Conservation (phyloP, 2,113 vertebrate genomes). For the Edolisoma coerulescens region DNA sequence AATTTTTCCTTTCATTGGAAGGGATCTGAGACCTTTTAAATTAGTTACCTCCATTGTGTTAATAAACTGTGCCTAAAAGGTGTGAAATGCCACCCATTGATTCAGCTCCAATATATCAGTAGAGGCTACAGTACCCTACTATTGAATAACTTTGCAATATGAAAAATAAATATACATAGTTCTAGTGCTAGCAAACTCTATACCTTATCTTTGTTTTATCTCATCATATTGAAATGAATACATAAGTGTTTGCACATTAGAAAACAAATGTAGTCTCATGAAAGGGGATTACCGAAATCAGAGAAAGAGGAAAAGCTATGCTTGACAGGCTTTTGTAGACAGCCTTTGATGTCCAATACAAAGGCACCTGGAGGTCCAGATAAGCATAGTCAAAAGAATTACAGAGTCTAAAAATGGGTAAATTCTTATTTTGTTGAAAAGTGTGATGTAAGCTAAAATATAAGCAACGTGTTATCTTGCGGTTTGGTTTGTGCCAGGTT, state of each 20-base stretch:
- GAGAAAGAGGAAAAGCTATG: neutral
- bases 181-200: neutral
- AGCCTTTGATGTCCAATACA: neutral
- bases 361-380: neutral
- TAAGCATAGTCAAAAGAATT: neutral
- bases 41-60: neutral
- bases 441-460: neutral
- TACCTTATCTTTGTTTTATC: neutral
- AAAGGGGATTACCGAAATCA: neutral
- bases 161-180: neutral
- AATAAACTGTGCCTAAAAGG: neutral
- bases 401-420: neutral
- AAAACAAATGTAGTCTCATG: neutral
- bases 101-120: neutral
- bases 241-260: neutral
- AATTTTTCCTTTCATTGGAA: neutral
- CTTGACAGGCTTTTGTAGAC: neutral
- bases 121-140: neutral
- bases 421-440: neutral
- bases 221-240: neutral
- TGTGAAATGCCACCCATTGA: neutral
- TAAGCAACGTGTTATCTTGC: fast-evolving
- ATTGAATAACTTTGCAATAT: neutral
- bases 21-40: neutral
- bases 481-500: neutral